phyloP scores from a whole-genome alignment of 2,888 invertebrate genomes.

The Schizaphis graminum region DNA sequence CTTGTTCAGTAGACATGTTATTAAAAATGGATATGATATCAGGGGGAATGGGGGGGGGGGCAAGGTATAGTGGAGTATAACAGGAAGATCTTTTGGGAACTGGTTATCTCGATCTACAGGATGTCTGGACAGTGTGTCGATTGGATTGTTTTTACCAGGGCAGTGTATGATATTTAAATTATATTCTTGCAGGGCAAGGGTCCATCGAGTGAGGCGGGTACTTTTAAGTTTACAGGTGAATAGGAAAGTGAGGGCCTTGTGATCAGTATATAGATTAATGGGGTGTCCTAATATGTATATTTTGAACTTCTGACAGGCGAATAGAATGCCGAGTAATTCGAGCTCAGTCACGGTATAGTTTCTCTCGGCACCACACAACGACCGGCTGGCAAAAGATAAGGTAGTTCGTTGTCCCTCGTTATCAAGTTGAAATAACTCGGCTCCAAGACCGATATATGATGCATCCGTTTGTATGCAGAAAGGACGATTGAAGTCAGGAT shows the following conservation, averaged over 20 bases:
- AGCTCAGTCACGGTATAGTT: not conserved
- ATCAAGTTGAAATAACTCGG: not conserved
- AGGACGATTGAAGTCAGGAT: not conserved
- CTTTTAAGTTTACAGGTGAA: not conserved
- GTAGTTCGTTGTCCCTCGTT: not conserved
- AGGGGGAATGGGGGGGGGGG: not conserved
- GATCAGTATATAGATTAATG: not conserved
- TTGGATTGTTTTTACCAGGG: not conserved
- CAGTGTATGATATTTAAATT: not conserved
- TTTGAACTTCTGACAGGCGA: too few relatives aligned
- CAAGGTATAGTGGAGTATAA: not conserved
- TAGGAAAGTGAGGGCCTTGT: constrained; percentile 2
- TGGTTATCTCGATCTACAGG: not conserved
- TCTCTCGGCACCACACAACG: not conserved
- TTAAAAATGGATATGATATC: not conserved
- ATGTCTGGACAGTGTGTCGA: not conserved
- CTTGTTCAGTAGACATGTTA: not conserved
- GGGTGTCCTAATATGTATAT: not conserved
- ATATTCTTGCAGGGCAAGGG: not conserved
- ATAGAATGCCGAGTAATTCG: not conserved
- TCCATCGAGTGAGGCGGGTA: not conserved
- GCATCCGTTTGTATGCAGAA: constrained; percentile 1
- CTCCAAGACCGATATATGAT: not conserved
- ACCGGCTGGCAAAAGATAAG: not conserved
- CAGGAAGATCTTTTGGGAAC: not conserved